Evolutionary conservation across 2,797 vertebrate species (phyloP).

Genomic region (Kryptolebias ocellatus): DNA sequence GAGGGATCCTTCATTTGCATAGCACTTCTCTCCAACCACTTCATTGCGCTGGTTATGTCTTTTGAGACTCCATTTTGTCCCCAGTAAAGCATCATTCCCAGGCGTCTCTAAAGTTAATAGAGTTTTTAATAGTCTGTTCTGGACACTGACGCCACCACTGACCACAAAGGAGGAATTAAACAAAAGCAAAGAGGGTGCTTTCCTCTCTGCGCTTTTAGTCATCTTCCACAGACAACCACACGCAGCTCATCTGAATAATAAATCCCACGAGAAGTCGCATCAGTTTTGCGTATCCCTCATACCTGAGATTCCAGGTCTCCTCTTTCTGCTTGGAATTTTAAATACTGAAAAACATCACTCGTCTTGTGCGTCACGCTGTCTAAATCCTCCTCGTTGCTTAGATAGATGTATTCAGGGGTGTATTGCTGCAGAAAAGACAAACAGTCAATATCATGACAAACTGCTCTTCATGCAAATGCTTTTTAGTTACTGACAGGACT

Average conservation of each 20-base stretch:
- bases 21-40: constrained; percentile 89
- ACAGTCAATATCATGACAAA: constrained; percentile 3
- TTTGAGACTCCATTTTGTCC: constrained; percentile 90
- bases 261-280: constrained; percentile 2
- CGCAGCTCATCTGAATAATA: neutral
- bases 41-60: constrained; percentile 83
- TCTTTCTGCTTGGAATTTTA: constrained; percentile 87
- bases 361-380: constrained; percentile 81
- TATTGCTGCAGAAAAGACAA: constrained; percentile 78
- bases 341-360: constrained; percentile 85
- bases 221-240: neutral
- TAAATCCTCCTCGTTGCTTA: constrained; percentile 83
- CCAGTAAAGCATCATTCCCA: constrained; percentile 90
- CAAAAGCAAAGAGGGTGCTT: neutral
- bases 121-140: constrained; percentile 33
- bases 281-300: constrained; percentile 8
- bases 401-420: constrained; percentile 84
- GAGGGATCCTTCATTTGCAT: constrained; percentile 87
- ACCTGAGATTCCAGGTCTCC: constrained; percentile 90
- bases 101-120: constrained; percentile 79
- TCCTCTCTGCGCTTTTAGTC: neutral
- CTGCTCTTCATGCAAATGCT: neutral
- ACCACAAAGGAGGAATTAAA: constrained; percentile 16
- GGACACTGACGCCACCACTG: constrained; percentile 5
- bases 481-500: neutral